Conservation (phyloP, 2,113 vertebrate genomes). For the Oriolus oriolus region DNA sequence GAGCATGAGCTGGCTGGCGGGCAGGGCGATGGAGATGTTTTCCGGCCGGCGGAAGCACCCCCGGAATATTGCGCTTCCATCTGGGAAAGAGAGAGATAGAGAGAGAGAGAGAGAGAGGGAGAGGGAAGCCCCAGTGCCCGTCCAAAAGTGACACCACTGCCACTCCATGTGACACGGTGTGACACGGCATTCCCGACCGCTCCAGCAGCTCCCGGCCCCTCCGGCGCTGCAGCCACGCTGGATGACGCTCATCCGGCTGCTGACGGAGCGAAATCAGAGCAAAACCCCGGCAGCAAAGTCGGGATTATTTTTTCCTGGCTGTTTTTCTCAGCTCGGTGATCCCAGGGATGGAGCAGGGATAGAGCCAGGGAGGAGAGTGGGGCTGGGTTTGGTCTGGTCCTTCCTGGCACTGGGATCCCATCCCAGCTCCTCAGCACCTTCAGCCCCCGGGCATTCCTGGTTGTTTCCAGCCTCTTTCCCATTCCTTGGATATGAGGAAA, state of each 20-base stretch:
- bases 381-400: no score
- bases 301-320: not conserved
- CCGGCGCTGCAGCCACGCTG: accelerated
- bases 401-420: accelerated
- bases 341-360: not conserved
- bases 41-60: constrained; percentile 89
- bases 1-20: constrained; percentile 74
- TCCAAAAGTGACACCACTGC: accelerated
- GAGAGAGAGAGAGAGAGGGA: not conserved
- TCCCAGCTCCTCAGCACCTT: accelerated
- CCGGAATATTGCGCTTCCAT: constrained; percentile 92
- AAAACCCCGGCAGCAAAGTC: not conserved
- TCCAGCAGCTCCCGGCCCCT: not conserved
- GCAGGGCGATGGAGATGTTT: constrained; percentile 88
- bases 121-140: not conserved
- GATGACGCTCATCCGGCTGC: not conserved
- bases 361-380: not conserved
- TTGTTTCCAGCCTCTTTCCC: not conserved
- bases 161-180: accelerated
- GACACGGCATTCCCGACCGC: accelerated
- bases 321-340: not conserved
- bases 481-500: not conserved
- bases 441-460: not conserved
- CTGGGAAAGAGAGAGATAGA: constrained; percentile 63
- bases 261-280: not conserved